Percentiles rank a stretch among this genome's conserved stretches.
phyloP scores from a whole-genome alignment of 2,797 vertebrate genomes.

The Hybognathus amarus region DNA sequence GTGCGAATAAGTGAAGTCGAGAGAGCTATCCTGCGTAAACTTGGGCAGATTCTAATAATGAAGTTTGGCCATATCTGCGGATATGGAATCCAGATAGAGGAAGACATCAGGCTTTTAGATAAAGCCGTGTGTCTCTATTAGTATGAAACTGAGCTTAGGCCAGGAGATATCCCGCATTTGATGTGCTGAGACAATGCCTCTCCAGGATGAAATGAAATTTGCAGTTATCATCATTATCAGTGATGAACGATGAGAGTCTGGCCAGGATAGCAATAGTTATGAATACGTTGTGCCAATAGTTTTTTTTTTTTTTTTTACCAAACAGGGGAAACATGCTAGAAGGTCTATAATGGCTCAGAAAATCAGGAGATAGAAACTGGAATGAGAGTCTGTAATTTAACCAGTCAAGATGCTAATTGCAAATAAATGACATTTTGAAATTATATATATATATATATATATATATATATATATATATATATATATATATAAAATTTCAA shows the following conservation, averaged over 20 bases:
- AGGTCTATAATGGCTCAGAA: neutral
- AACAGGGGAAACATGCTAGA: slow-evolving; percentile 2
- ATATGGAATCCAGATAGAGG: slow-evolving; percentile 47
- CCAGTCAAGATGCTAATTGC: neutral
- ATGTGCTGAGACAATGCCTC: slow-evolving; percentile 56
- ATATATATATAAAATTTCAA: too few species aligned
- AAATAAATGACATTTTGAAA: too few species aligned
- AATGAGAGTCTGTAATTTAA: neutral
- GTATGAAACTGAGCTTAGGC: slow-evolving; percentile 57
- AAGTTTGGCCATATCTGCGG: slow-evolving; percentile 56
- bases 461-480: too few species aligned
- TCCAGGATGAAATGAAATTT: slow-evolving; percentile 56
- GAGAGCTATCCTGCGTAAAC: slow-evolving; percentile 53
- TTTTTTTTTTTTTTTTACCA: neutral
- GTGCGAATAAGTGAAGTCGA: slow-evolving; percentile 43
- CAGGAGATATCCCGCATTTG: slow-evolving; percentile 52
- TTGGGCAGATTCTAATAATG: slow-evolving; percentile 53
- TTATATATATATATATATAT: too few species aligned
- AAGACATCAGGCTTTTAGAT: slow-evolving; percentile 45
- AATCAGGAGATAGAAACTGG: neutral
- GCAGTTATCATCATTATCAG: slow-evolving; percentile 47
- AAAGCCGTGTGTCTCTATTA: slow-evolving; percentile 60
- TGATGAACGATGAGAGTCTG: slow-evolving; percentile 41
- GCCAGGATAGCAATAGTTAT: slow-evolving; percentile 38
- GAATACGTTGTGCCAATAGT: slow-evolving; percentile 16